phyloP scores from a whole-genome alignment of 2,888 invertebrate species.

The Acanthococcus lagerstroemiae region DNA sequence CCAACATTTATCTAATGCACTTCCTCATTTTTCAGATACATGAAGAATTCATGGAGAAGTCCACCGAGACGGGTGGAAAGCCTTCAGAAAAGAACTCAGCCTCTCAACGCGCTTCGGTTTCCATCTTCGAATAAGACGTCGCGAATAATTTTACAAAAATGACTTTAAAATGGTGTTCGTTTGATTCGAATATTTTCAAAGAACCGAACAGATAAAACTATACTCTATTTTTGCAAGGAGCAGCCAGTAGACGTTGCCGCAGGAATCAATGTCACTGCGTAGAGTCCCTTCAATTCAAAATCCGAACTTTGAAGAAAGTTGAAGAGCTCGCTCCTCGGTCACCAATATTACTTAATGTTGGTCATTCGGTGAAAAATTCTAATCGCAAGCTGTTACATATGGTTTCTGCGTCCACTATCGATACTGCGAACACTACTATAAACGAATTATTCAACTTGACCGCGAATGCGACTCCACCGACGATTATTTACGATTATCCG shows the following conservation, averaged over 20 bases:
- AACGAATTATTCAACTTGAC: constrained; percentile 11
- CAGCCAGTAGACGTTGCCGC: too few relatives aligned
- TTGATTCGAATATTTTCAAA: constrained; percentile 1
- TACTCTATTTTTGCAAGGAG: too few relatives aligned
- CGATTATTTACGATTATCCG: constrained; percentile 47
- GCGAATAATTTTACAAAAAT: constrained; percentile 2
- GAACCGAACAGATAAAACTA: constrained; percentile 6
- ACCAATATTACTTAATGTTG: too few relatives aligned
- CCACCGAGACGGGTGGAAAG: background rate
- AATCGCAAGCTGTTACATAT: constrained; percentile 16
- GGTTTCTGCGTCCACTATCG: constrained; percentile 15
- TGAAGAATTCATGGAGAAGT: background rate
- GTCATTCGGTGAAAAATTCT: too few relatives aligned
- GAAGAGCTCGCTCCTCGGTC: too few relatives aligned
- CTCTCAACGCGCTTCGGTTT: too few relatives aligned
- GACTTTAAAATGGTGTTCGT: background rate
- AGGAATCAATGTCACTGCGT: too few relatives aligned
- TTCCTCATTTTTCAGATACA: background rate
- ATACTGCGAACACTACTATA: background rate
- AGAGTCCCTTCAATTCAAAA: too few relatives aligned
- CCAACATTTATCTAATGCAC: background rate
- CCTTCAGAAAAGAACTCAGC: too few relatives aligned
- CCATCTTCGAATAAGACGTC: background rate
- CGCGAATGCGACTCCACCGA: constrained; percentile 7
- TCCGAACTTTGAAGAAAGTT: too few relatives aligned